These are phyloP conservation scores for Dendroctonus ponderosae DNA, from an alignment of 1,140 invertebrate species.

Conservation along the genomic window DNA sequence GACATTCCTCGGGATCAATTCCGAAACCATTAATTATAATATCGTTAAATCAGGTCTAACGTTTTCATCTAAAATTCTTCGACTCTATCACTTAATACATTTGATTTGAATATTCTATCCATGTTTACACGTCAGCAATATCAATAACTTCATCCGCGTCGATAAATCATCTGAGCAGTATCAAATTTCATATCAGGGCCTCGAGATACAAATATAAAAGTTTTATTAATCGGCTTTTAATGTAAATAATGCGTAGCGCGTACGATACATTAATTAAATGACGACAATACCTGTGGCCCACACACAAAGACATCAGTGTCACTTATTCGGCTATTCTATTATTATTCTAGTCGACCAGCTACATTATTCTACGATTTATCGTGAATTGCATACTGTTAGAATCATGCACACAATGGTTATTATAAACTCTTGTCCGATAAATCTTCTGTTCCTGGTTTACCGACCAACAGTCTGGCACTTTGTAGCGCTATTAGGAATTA, in stretches of 20 bases:
- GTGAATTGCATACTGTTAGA: conserved; percentile 8
- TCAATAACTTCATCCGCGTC: conserved; percentile 16
- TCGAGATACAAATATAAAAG: conserved; percentile 22
- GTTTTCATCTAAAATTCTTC: conserved; percentile 14
- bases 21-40: conserved; percentile 10
- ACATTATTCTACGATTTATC: conserved; percentile 20
- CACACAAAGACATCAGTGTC: conserved; percentile 22
- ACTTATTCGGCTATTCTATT: conserved; percentile 18
- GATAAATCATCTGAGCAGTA: conserved; percentile 19
- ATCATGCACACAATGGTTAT: background rate
- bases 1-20: background rate
- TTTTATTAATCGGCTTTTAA: conserved; percentile 30
- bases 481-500: too few species aligned
- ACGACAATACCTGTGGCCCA: conserved; percentile 23
- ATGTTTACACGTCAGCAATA: conserved; percentile 16
- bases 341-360: conserved; percentile 7
- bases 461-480: too few species aligned
- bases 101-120: conserved; percentile 19
- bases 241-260: conserved; percentile 26
- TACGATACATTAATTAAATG: conserved; percentile 26
- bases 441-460: too few species aligned
- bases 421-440: background rate
- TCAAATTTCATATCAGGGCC: conserved; percentile 21
- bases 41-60: conserved; percentile 11
- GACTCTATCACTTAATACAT: conserved; percentile 17